Percentiles rank a stretch among this genome's conserved stretches.
These are phyloP conservation scores for Cyclopterus lumpus DNA, from an alignment of 2,797 vertebrate genomes.

Conservation along the genomic window DNA sequence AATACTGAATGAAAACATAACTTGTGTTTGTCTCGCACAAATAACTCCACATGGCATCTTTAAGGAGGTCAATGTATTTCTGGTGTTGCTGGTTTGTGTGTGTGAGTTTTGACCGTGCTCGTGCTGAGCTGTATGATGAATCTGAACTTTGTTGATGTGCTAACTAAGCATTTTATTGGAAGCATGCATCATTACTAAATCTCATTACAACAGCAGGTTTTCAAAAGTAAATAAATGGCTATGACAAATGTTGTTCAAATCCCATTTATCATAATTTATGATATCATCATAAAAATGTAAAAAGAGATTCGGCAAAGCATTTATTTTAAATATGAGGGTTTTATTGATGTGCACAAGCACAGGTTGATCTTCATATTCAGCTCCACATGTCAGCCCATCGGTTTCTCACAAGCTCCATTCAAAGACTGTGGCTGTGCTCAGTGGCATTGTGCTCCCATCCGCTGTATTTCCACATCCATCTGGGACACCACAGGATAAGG, in stretches of 20 bases:
- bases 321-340: not conserved
- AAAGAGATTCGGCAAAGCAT: not conserved
- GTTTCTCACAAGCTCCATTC: not conserved
- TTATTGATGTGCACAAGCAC: not conserved
- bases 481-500: not conserved
- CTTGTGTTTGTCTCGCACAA: not conserved
- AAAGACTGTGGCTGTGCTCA: not conserved
- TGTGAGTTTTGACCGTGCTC: not conserved
- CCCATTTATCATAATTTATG: not conserved
- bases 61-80: slow-evolving; percentile 4
- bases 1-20: not conserved
- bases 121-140: not conserved
- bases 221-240: not conserved
- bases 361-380: not conserved
- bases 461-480: not conserved
- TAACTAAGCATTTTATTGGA: not conserved
- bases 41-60: not conserved
- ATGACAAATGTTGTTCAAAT: not conserved
- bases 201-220: not conserved
- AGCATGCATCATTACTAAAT: not conserved
- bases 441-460: not conserved
- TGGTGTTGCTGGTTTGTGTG: not conserved
- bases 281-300: not conserved
- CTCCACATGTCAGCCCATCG: not conserved
- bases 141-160: not conserved